Evolutionary conservation across 2,797 vertebrate genomes (phyloP).

Genomic region (Salmo trutta): DNA sequence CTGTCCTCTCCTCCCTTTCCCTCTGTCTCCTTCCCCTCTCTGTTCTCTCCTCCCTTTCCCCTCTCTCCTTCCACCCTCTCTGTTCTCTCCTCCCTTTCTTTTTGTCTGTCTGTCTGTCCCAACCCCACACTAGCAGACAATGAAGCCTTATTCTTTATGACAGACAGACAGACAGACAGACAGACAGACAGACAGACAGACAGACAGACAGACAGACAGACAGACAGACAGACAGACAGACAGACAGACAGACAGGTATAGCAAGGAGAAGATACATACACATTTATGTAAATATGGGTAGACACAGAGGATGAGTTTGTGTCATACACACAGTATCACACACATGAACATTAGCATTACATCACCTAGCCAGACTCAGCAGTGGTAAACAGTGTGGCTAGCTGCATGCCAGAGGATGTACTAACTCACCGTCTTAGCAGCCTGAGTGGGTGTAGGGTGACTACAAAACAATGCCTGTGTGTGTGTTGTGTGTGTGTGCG

Average conservation of each 20-base stretch:
- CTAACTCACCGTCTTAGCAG: slow-evolving; percentile 69
- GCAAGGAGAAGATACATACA: slow-evolving; percentile 12
- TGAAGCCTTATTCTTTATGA: slow-evolving; percentile 47
- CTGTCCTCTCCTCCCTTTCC: not conserved
- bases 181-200: too few relatives aligned
- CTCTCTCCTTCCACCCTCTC: not conserved
- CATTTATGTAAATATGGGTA: not conserved
- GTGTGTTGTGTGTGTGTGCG: slow-evolving; percentile 23
- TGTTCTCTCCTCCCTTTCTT: slow-evolving; percentile 22
- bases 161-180: slow-evolving; percentile 15
- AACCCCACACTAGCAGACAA: slow-evolving; percentile 47
- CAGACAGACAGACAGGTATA: slow-evolving; percentile 12
- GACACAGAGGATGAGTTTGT: not conserved
- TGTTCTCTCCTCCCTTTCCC: too few relatives aligned
- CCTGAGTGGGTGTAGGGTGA: slow-evolving; percentile 71
- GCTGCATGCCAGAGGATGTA: slow-evolving; percentile 70
- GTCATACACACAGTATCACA: not conserved
- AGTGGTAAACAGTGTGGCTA: slow-evolving; percentile 54
- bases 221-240: too few relatives aligned
- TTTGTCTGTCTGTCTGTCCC: not conserved
- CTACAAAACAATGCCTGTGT: slow-evolving; percentile 76
- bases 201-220: too few relatives aligned
- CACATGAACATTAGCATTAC: slow-evolving; percentile 1
- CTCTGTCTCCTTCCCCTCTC: not conserved
- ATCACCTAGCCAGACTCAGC: slow-evolving; percentile 18